Evolutionary conservation across 2,113 vertebrate species (phyloP), one percentile per base, ranked within the genome.

Genomic region (Sylvilagus bachmani): DNA sequence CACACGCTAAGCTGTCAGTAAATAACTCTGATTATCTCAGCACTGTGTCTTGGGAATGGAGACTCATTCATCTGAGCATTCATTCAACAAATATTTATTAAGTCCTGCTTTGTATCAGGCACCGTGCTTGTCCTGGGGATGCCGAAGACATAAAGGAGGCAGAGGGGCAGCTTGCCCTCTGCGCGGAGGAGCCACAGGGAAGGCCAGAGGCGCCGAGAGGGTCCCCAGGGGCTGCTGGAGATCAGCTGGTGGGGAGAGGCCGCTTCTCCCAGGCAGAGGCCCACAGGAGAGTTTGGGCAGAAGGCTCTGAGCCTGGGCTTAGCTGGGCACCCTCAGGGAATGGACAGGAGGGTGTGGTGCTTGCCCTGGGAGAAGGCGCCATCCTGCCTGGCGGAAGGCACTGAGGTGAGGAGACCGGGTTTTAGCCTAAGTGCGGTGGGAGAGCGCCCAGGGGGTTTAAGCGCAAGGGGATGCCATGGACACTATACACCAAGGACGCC

Each of bases 111-210:
- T 10, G 33, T 79, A 55, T 51, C 31, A 31, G 77, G 64, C 51
- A 10, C 27, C 61, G 10, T 64, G 77, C 58, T 85, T 16, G 85
- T 21, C 61, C 31, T 38, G 49, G 27, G 29, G 80, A 73, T 75
- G 73, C 14, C 44, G 64, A 91, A 83, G 64, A 92, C 83, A 49
- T 70, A 88, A 95, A 80, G 25, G 74, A 55, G 86, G 36, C 33
- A 81, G 81, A 78, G 36, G 24, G 74, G 58, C n/a, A 53, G 31
- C 16, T 2, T 10, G 78, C 38, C 27, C 55, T 66, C 8, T 31
- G 83, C 75, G 82, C 44, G 73, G 88, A 7, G 16, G 6, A 44
- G 61, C 38, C 21, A 22, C 44, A 64, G 73, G 53, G 86, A 73
- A 62, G 73, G 77, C 8, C 61, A 84, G 64, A 25, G 58, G 53